Base-by-base conservation (phyloP, 2,797 vertebrate species). In the Meriones psammophilus region DNA sequence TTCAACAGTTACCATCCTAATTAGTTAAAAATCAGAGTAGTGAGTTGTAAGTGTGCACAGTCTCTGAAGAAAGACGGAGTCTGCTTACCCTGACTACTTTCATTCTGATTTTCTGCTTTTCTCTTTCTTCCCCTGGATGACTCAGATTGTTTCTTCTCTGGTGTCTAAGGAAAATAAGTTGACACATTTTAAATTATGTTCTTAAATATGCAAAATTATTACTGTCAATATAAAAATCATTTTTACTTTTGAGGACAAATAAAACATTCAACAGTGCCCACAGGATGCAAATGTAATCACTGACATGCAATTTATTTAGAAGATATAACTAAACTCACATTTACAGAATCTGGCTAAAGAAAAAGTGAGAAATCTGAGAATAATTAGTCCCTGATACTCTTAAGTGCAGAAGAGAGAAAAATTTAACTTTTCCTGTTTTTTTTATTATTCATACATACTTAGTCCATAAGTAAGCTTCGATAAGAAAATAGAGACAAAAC, bases 71-170 rank as follows among this genome's bases (percentile, higher is more conserved):
- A 90, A 85, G n/a, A 94, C 15, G 58, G 2, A 68, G 24, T 77
- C 68, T 85, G 33, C 97, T 98, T 98, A 99, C 99, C 99, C 99
- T 99, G 99, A 98, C 99, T 99, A 98, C 99, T 99, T 98, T 99
- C 99, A 98, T 99, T 99, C 97, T 99, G 99, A 98, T 98, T 99
- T 97, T 99, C 99, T 95, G 99, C 99, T 99, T 99, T 99, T 97
- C 99, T 99, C 98, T 99, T 99, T 98, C 99, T 99, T 98, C 99
- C 99, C 98, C 99, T 99, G 64, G 99, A 98, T 97, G 99, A 99
- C 98, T 99, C 99, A 5, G 99, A 99, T 96, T 99, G 99, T 98
- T 99, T 99, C 98, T 99, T 99, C 98, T 99, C 99, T 93, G 99
- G 99, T 93, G 99, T 99, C 99, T 99, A 98, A 4, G 96, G 97